Conservation (phyloP, 2,888 invertebrate species). For the Acholoe squamosa region DNA sequence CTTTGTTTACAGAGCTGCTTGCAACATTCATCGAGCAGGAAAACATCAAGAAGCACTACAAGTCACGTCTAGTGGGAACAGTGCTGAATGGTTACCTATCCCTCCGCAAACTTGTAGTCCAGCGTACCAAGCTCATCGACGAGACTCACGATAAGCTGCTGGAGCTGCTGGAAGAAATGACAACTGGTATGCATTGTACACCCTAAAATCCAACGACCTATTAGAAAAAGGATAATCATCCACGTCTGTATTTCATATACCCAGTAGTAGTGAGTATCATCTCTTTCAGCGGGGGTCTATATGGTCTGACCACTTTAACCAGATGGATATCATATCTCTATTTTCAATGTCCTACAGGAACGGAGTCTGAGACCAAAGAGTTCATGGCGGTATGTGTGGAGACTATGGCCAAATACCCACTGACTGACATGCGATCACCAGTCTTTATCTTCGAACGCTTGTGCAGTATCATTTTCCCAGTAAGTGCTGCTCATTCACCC, state of each 20-base stretch:
- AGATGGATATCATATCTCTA: background rate
- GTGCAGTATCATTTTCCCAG: constrained; percentile 96
- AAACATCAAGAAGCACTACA: constrained; percentile 94
- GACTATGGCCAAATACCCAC: constrained; percentile 93
- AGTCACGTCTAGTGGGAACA: constrained; percentile 93
- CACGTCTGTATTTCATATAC: no score
- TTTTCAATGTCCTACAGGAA: constrained; percentile 86
- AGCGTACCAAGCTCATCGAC: constrained; percentile 96
- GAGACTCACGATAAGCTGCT: constrained; percentile 97
- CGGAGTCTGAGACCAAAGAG: constrained; percentile 96
- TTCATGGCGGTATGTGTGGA: constrained; percentile 99
- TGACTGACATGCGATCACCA: constrained; percentile 96
- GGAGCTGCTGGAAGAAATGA: constrained; percentile 97
- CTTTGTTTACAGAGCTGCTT: constrained; percentile 87
- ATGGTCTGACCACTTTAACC: no score
- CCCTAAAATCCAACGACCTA: no score
- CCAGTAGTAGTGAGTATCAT: no score
- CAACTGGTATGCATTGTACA: no score
- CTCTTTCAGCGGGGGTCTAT: no score
- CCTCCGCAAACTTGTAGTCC: constrained; percentile 94
- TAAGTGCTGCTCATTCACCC: constrained; percentile 75
- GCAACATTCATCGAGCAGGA: constrained; percentile 94
- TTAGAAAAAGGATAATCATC: no score
- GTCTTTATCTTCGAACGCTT: constrained; percentile 98
- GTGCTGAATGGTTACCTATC: constrained; percentile 97